Percentiles rank a stretch among this genome's conserved stretches.
phyloP scores from a whole-genome alignment of 2,113 vertebrate species.

The Dasyurus viverrinus region DNA sequence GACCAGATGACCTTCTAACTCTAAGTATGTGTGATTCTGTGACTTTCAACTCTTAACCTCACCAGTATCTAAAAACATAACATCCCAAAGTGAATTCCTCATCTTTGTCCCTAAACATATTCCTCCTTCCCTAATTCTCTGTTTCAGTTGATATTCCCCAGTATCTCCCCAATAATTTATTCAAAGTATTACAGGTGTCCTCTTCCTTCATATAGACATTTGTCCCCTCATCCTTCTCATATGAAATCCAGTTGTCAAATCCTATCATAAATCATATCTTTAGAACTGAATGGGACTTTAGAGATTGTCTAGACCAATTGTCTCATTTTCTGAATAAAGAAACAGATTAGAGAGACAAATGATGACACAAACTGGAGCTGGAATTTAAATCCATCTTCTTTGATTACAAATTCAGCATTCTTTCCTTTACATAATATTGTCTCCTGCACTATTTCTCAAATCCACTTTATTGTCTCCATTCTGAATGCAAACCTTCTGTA shows the following conservation, averaged over 20 bases:
- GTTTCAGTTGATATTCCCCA: neutral
- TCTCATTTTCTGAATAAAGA: neutral
- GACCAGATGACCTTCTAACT: neutral
- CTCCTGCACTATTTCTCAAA: neutral
- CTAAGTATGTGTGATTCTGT: neutral
- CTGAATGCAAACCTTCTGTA: neutral
- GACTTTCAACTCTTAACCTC: neutral
- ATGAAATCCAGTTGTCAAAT: neutral
- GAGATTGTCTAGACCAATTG: neutral
- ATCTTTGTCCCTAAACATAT: neutral
- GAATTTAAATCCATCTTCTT: neutral
- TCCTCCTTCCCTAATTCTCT: neutral
- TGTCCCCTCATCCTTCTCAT: neutral
- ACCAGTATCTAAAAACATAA: neutral
- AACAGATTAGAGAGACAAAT: neutral
- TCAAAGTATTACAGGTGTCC: neutral
- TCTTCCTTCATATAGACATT: neutral
- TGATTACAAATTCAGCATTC: neutral
- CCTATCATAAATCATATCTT: neutral
- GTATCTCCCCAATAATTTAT: neutral
- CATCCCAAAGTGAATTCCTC: neutral
- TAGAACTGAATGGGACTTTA: neutral
- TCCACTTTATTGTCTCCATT: neutral
- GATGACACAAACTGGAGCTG: neutral
- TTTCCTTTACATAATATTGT: neutral